Base-by-base conservation (phyloP, 2,113 vertebrate genomes). In the Gallinago undulata region DNA sequence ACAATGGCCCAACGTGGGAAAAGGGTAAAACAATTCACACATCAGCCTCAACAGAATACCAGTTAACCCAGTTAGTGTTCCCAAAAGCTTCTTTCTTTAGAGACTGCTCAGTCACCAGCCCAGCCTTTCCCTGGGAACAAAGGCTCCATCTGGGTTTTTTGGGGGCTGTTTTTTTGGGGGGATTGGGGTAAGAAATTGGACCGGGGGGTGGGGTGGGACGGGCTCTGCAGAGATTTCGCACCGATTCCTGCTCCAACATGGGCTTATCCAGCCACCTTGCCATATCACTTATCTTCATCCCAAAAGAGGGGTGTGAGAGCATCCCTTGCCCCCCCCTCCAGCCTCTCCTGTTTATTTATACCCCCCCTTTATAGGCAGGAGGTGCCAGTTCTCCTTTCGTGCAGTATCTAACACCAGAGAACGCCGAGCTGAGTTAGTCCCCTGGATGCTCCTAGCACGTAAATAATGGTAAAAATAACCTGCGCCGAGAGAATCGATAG, bases 171-270 rank as follows among this genome's bases (percentile, higher is more conserved):
- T 39, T 53, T 53, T 30, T 14, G 41, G 15, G 17, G 41, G 9
- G 6, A 2, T 7, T 1, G 8, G 59, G 41, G 14, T 19, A 63
- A 30, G 41, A 4, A 0, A 5, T 2, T 10, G 47, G 51, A 27
- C 5, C 5, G 1, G 1, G n/a, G 55, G 21, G 24, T 37, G 15
- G 0, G 10, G 12, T 0, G 10, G 11, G 1, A 17, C 0, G 7
- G 47, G 68, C 28, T 45, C 50, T 19, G 50, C 25, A 15, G 68
- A 27, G 67, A 13, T 69, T n/a, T 5, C 25, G 27, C 47, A 19
- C 59, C 1, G 2, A 13, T 35, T 39, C 53, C 48, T 27, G 25
- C 73, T 4, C n/a, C 4, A 4, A 6, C 28, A 9, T 3, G 3
- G 4, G 18, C 16, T 63, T 11, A 19, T 37, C 69, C 15, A 30